Evolutionary conservation across 1,140 invertebrate genomes (phyloP).

Genomic region (Heliconius nattereri): DNA sequence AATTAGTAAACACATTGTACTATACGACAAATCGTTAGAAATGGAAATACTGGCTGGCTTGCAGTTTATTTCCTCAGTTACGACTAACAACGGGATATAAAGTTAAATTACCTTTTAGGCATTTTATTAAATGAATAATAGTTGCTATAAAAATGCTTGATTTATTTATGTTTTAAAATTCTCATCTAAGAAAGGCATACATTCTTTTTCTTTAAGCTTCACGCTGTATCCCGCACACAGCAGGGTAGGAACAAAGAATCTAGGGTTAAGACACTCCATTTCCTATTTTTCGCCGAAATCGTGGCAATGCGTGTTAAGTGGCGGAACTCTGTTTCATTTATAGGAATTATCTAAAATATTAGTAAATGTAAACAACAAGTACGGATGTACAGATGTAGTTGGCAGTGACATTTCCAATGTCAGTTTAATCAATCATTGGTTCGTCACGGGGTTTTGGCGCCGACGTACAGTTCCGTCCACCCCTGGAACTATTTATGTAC

Average conservation of each 20-base stretch:
- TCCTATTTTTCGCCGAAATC: too few relatives aligned
- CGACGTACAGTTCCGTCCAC: constrained; percentile 67
- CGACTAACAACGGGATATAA: constrained; percentile 50
- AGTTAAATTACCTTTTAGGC: constrained; percentile 40
- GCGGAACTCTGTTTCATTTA: too few relatives aligned
- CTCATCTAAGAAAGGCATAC: not conserved
- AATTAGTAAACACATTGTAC: constrained; percentile 18
- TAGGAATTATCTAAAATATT: not conserved
- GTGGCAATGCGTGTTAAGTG: too few relatives aligned
- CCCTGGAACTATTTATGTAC: constrained; percentile 67
- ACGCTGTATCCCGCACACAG: too few relatives aligned
- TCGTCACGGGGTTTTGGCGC: constrained; percentile 55
- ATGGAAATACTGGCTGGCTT: constrained; percentile 42
- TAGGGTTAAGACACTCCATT: too few relatives aligned
- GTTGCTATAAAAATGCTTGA: constrained; percentile 43
- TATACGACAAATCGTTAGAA: constrained; percentile 64
- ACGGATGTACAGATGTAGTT: constrained; percentile 17
- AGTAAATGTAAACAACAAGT: constrained; percentile 12
- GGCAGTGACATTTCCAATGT: constrained; percentile 57
- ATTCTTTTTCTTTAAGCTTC: too few relatives aligned
- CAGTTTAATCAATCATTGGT: constrained; percentile 64
- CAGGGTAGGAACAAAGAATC: too few relatives aligned
- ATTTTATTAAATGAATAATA: constrained; percentile 49
- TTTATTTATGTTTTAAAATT: constrained; percentile 35
- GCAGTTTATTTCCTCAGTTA: constrained; percentile 49